Conservation (phyloP, 1,140 invertebrate genomes). For the Heliconius melpomene region DNA sequence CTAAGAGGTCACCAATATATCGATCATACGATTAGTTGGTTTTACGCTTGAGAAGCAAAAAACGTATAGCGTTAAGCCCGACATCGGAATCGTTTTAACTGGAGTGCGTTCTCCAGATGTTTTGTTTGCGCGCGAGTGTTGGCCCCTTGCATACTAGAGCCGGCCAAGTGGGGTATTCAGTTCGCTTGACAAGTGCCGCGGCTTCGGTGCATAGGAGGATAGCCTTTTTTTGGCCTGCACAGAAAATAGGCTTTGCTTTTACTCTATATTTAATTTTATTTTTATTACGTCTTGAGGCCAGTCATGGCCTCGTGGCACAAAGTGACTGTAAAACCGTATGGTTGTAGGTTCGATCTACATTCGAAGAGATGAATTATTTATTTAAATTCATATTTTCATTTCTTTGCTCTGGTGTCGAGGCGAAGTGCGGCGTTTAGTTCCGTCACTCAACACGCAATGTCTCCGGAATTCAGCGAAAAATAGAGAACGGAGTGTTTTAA, state of each 20-base stretch:
- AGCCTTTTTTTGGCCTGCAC: background rate
- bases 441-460: too few relatives aligned
- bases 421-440: too few relatives aligned
- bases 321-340: too few relatives aligned
- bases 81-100: conserved; percentile 74
- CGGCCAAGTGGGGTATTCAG: conserved; percentile 51
- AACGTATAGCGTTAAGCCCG: conserved; percentile 47
- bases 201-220: background rate
- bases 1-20: conserved; percentile 8
- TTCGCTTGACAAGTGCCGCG: conserved; percentile 53
- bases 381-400: too few relatives aligned
- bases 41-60: conserved; percentile 52
- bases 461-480: too few relatives aligned
- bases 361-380: too few relatives aligned
- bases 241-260: background rate
- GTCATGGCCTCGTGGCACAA: too few relatives aligned
- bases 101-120: conserved; percentile 54
- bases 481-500: too few relatives aligned
- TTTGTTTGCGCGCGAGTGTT: conserved; percentile 65
- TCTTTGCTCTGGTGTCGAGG: too few relatives aligned
- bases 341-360: too few relatives aligned
- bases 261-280: background rate
- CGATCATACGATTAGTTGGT: conserved; percentile 51
- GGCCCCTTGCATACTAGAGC: conserved; percentile 58
- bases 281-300: background rate